Base-by-base conservation (phyloP, 2,113 vertebrate species). In the Scomber colias region DNA sequence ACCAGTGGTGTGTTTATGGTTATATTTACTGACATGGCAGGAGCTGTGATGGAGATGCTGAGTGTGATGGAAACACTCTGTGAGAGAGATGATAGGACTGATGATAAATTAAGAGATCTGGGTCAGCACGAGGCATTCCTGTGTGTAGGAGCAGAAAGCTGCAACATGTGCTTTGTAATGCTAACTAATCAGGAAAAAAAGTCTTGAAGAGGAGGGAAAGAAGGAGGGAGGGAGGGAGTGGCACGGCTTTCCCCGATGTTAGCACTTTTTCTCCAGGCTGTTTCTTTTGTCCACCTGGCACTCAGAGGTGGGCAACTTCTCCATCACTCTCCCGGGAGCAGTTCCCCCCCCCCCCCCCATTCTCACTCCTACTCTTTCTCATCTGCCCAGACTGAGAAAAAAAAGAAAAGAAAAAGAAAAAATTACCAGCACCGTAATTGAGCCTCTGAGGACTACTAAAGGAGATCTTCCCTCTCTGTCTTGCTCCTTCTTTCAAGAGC, bases 391-490 rank as follows among this genome's bases (percentile, higher is more conserved):
- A 21, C 65, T 14, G 0, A 85, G 24, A 27, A 27, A 27, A 27
- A 27, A 27, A 27, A 27, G 24, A 27, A 27, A 27, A 27, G 24
- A 27, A 27, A 27, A 27, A 21, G 21, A 88, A 89, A 83, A 86
- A 86, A 75, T 89, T 90, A 88, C 79, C 72, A 9, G 75, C 61
- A 14, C 57, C 35, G 15, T 90, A 92, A 92, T 90, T 90, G 86
- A 87, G 83, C 80, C 90, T 79, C 90, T 4, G 69, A 75, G 85
- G 91, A 81, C 59, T 5, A 45, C 75, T 91, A 73, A 78, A 86
- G 76, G 15, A 75, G 69, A 69, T 74, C 57, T 40, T 71, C 31
- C 70, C 19, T 57, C 55, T 87, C 75, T 50, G 68, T 79, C 82
- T 84, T 31, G 50, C 64, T 44, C 69, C n/a, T 9, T 80, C 51